A percentile compares a stretch with the other conserved stretches of the same genome.
Conservation (phyloP, 2,888 invertebrate genomes). For the Cancer borealis region DNA sequence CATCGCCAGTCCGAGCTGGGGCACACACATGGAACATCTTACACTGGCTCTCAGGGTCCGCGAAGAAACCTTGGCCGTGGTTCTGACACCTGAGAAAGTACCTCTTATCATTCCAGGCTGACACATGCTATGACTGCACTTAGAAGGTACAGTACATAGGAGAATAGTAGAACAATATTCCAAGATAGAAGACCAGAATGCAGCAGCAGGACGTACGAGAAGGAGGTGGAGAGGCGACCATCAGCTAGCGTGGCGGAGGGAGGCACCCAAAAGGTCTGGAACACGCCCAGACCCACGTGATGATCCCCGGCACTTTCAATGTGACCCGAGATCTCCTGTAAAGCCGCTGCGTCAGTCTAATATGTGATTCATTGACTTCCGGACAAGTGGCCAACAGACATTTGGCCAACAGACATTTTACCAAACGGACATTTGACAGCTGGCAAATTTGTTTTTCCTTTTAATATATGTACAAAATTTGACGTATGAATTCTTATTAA, state of each 20-base stretch:
- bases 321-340: conserved; percentile 62
- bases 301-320: conserved; percentile 53
- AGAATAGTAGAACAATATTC: not conserved
- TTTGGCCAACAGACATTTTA: too few relatives aligned
- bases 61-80: conserved; percentile 61
- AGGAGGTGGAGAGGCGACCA: conserved; percentile 56
- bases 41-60: conserved; percentile 63
- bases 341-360: not conserved
- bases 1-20: conserved; percentile 39
- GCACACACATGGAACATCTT: conserved; percentile 67
- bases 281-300: conserved; percentile 56
- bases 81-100: conserved; percentile 47
- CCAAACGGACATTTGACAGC: too few relatives aligned
- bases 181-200: not conserved
- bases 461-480: too few relatives aligned
- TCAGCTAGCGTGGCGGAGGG: conserved; percentile 54
- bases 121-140: too few relatives aligned
- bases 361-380: not conserved
- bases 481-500: too few relatives aligned
- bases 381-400: not conserved
- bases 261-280: conserved; percentile 64
- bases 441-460: too few relatives aligned
- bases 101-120: too few relatives aligned
- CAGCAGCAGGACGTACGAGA: conserved; percentile 57
- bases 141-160: not conserved